Conservation (phyloP, 2,888 invertebrate genomes). For the Osedax frankpressi region DNA sequence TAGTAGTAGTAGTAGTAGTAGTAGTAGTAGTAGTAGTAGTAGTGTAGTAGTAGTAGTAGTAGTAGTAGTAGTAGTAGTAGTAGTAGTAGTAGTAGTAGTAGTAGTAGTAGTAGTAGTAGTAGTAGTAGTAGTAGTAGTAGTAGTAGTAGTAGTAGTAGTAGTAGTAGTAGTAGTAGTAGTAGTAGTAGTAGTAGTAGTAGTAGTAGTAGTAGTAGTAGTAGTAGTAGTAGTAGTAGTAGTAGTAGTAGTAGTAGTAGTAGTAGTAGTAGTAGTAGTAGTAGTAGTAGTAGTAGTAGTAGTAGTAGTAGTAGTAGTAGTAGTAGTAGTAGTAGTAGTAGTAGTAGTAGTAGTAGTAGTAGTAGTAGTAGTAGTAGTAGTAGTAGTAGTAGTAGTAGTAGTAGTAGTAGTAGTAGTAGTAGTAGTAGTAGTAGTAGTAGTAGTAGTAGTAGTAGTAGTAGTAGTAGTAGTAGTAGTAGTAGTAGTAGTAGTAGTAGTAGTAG, state of each 20-base stretch:
- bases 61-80: background rate
- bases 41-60: background rate
- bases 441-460: constrained; percentile 16
- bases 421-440: background rate
- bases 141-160: constrained; percentile 8
- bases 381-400: constrained; percentile 17
- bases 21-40: background rate
- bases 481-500: constrained; percentile 17
- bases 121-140: background rate
- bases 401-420: constrained; percentile 17
- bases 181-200: background rate
- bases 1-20: background rate
- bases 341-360: constrained; percentile 19
- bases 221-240: constrained; percentile 18
- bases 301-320: background rate
- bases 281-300: background rate
- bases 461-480: constrained; percentile 17
- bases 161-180: constrained; percentile 15
- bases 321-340: constrained; percentile 8
- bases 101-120: background rate
- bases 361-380: constrained; percentile 18
- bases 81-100: background rate
- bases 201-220: constrained; percentile 4
- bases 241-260: constrained; percentile 7
- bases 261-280: background rate